Conservation (phyloP, 2,888 invertebrate species). For the Odontothrips loti region DNA sequence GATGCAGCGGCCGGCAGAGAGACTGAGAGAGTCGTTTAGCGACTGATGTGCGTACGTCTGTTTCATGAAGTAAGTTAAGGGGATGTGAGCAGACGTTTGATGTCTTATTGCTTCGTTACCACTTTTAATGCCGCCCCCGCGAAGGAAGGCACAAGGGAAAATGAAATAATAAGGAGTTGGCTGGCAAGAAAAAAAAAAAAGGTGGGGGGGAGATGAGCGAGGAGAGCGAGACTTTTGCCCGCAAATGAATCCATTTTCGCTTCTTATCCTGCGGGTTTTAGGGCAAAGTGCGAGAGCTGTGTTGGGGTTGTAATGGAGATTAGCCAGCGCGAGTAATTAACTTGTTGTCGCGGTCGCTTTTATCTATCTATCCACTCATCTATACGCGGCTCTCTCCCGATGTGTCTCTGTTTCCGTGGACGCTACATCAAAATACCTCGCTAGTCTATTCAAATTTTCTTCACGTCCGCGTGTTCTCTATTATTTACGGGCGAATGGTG, state of each 20-base stretch:
- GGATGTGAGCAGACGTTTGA: slow-evolving; percentile 13
- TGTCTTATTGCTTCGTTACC: slow-evolving; percentile 21
- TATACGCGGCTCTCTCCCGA: not conserved
- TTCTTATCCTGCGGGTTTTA: not conserved
- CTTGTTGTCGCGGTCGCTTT: not conserved
- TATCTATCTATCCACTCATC: not conserved
- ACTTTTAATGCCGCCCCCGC: not conserved
- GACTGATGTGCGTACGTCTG: slow-evolving; percentile 7
- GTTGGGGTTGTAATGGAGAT: not conserved
- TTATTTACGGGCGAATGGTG: too few relatives aligned
- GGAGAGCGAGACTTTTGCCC: not conserved
- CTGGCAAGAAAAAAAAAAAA: not conserved
- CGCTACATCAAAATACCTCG: too few relatives aligned
- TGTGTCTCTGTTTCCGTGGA: too few relatives aligned
- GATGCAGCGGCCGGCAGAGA: too few relatives aligned
- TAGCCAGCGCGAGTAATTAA: not conserved
- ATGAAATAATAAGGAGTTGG: not conserved
- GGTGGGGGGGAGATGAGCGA: not conserved
- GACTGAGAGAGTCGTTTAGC: too few relatives aligned
- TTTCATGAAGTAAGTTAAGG: not conserved
- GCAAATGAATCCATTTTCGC: slow-evolving; percentile 19
- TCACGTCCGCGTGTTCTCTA: too few relatives aligned
- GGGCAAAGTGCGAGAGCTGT: too few relatives aligned
- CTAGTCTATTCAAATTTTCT: too few relatives aligned
- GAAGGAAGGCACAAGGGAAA: not conserved